A percentile compares a stretch with the other conserved stretches of the same genome.
Conservation (phyloP, 2,888 invertebrate genomes). For the Ennomos fuscantarius region DNA sequence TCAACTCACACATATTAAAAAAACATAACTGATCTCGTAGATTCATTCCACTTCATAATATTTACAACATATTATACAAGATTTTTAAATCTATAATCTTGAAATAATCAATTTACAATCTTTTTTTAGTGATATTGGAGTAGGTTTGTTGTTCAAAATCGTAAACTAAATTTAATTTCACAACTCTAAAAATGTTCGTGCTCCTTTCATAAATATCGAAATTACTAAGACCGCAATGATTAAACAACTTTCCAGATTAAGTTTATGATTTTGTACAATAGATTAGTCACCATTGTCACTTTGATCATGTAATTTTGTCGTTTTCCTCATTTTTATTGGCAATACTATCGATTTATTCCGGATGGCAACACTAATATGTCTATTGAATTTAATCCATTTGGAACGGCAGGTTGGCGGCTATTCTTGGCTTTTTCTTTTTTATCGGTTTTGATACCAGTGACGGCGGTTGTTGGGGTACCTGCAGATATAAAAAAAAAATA, state of each 20-base stretch:
- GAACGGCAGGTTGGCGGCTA: conserved; percentile 78
- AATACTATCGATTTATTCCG: conserved; percentile 19
- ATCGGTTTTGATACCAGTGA: conserved; percentile 52
- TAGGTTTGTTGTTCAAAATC: too few relatives aligned
- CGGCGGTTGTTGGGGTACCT: conserved; percentile 50
- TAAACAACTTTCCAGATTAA: too few relatives aligned
- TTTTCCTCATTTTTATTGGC: conserved; percentile 18
- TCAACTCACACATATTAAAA: conserved; percentile 29
- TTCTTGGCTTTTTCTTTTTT: conserved; percentile 72
- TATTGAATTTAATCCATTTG: conserved; percentile 61
- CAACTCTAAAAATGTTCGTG: too few relatives aligned
- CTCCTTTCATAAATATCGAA: too few relatives aligned
- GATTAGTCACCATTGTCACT: too few relatives aligned
- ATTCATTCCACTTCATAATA: conserved; percentile 57
- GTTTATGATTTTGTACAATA: too few relatives aligned
- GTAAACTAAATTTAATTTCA: too few relatives aligned
- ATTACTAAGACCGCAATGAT: too few relatives aligned
- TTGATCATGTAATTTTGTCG: conserved; percentile 2
- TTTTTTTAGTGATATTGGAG: conserved; percentile 15
- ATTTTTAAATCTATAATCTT: conserved; percentile 34
- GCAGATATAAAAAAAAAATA: conserved; percentile 18
- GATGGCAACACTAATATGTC: conserved; percentile 29
- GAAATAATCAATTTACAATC: conserved; percentile 23
- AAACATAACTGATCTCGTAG: conserved; percentile 49
- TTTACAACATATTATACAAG: conserved; percentile 65